Conservation (phyloP, 2,797 vertebrate genomes). For the Hydrophis major region DNA sequence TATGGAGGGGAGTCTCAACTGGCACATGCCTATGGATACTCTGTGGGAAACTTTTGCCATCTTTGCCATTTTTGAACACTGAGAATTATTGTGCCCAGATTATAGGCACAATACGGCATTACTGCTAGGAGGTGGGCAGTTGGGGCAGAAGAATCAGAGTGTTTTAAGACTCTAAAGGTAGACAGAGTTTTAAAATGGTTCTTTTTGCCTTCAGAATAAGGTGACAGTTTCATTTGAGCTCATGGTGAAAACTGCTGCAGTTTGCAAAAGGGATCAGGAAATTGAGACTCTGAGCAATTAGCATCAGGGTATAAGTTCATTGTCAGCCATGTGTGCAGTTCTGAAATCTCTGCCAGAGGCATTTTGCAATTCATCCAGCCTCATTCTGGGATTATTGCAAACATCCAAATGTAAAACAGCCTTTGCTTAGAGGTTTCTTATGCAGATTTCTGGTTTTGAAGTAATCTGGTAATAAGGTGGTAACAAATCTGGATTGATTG, state of each 20-base stretch:
- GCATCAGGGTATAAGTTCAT: neutral
- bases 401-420: neutral
- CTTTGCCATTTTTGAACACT: neutral
- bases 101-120: neutral
- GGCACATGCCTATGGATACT: neutral
- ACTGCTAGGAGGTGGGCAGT: neutral
- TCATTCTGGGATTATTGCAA: conserved; percentile 9
- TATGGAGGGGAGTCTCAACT: neutral
- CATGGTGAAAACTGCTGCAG: conserved; percentile 9
- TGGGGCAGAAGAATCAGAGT: neutral
- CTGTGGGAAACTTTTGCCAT: neutral
- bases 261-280: conserved; percentile 26
- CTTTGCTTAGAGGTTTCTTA: neutral
- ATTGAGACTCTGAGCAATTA: conserved; percentile 22
- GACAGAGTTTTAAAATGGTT: neutral
- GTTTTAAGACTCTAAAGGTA: neutral
- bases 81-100: neutral
- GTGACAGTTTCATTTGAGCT: conserved; percentile 19
- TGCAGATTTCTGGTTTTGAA: neutral
- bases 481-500: neutral
- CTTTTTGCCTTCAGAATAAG: neutral
- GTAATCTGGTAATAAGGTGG: neutral
- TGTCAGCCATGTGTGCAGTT: conserved; percentile 4
- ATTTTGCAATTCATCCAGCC: conserved; percentile 4
- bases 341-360: conserved; percentile 21